Evolutionary conservation across 2,113 vertebrate species (phyloP).

Genomic region (Pomatostomus ruficeps): DNA sequence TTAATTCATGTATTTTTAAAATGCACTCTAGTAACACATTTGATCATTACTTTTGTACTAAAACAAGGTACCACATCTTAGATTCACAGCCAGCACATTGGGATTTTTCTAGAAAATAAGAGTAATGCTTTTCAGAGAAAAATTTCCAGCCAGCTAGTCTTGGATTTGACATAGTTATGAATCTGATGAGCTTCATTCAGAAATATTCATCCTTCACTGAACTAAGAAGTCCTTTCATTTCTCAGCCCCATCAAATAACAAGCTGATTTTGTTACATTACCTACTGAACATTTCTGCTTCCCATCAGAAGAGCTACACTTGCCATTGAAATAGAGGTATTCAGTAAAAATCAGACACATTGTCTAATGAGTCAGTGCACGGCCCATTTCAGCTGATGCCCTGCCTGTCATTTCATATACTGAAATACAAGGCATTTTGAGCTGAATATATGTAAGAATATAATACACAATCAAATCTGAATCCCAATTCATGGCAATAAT

Average conservation of each 20-base stretch:
- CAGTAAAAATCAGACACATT: constrained; percentile 41
- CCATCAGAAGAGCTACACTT: neutral
- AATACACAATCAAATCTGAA: constrained; percentile 55
- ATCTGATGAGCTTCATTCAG: constrained; percentile 5
- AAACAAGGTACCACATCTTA: neutral
- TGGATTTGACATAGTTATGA: neutral
- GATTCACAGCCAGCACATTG: neutral
- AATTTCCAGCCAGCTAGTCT: neutral
- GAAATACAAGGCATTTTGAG: neutral
- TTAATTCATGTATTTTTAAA: neutral
- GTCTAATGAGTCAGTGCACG: neutral
- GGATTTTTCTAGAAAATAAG: neutral
- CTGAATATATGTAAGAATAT: constrained; percentile 31
- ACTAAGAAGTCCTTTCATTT: neutral
- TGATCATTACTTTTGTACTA: neutral
- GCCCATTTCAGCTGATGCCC: neutral
- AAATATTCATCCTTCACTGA: neutral
- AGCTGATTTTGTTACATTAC: constrained; percentile 6
- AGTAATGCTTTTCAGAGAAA: neutral
- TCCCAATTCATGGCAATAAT: neutral
- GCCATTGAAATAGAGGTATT: neutral
- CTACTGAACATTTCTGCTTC: neutral
- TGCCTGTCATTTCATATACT: neutral
- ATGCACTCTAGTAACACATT: neutral
- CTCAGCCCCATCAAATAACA: neutral